Percentiles rank a stretch among this genome's conserved stretches.
Conservation (phyloP, 2,888 invertebrate genomes). For the Pseudeuparius sepicola region DNA sequence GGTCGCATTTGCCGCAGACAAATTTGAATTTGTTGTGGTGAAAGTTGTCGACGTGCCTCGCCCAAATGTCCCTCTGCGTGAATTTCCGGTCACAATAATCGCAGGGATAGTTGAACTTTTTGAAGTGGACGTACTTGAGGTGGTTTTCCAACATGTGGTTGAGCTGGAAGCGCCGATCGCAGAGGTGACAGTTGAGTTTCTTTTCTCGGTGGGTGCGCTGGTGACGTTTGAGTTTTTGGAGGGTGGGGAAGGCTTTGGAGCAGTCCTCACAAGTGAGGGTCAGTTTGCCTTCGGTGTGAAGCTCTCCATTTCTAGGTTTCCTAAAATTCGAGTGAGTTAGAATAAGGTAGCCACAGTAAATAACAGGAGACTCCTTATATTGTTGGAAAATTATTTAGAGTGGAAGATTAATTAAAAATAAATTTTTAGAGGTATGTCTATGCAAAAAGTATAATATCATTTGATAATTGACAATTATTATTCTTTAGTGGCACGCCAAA, state of each 20-base stretch:
- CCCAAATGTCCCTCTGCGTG: constrained; percentile 20
- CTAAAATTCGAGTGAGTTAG: too few relatives aligned
- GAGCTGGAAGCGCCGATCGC: constrained; percentile 33
- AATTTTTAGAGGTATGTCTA: too few relatives aligned
- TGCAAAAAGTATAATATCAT: too few relatives aligned
- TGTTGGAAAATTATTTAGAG: too few relatives aligned
- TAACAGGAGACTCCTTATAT: too few relatives aligned
- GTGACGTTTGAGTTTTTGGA: constrained; percentile 20
- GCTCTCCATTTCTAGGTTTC: too few relatives aligned
- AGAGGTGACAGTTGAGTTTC: constrained; percentile 23
- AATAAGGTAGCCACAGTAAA: too few relatives aligned
- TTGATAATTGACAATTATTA: too few relatives aligned
- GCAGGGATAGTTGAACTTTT: constrained; percentile 20
- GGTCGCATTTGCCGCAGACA: constrained; percentile 27
- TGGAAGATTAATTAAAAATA: too few relatives aligned
- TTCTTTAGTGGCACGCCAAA: too few relatives aligned
- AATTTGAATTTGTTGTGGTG: constrained; percentile 40
- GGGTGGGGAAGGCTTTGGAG: constrained; percentile 20
- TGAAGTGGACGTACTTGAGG: constrained; percentile 33
- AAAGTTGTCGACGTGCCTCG: constrained; percentile 27
- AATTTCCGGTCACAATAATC: constrained; percentile 24
- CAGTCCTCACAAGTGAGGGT: constrained; percentile 22
- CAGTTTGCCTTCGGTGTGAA: too few relatives aligned
- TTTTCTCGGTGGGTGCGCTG: constrained; percentile 22
- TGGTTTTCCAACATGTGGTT: constrained; percentile 43